Conservation (phyloP, 2,797 vertebrate species). For the Tadarida brasiliensis region DNA sequence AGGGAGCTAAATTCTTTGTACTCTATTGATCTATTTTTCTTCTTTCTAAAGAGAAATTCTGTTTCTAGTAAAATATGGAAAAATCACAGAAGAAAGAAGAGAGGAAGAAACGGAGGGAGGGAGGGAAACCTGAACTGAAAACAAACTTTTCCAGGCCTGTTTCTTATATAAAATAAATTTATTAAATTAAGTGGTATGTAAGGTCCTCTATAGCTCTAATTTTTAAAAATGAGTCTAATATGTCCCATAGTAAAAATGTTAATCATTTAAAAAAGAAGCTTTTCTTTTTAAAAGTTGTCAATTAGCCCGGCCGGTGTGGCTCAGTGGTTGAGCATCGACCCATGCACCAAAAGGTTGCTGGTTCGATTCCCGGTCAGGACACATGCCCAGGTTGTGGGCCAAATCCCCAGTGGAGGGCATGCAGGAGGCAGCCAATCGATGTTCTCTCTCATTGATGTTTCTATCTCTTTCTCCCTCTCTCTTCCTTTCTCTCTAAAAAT, state of each 20-base stretch:
- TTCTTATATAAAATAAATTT: slow-evolving; percentile 30
- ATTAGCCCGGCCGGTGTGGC: too few relatives aligned
- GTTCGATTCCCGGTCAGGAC: too few relatives aligned
- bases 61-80: slow-evolving; percentile 52
- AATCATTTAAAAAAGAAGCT: background rate
- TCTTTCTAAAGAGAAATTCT: slow-evolving; percentile 52
- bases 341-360: too few relatives aligned
- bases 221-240: background rate
- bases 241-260: background rate
- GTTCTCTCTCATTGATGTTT: too few relatives aligned
- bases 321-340: too few relatives aligned
- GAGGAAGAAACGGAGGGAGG: background rate
- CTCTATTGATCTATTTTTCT: background rate
- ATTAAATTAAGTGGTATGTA: background rate
- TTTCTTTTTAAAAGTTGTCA: too few relatives aligned
- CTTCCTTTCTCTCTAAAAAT: too few relatives aligned
- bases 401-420: too few relatives aligned
- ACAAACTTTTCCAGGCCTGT: background rate
- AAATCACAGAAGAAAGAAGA: background rate
- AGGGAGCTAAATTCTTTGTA: slow-evolving; percentile 36
- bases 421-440: too few relatives aligned
- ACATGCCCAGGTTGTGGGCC: too few relatives aligned
- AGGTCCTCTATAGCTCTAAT: background rate
- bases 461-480: too few relatives aligned
- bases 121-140: background rate